Conservation (phyloP, 2,797 vertebrate genomes). For the Sitta carolinensis region DNA sequence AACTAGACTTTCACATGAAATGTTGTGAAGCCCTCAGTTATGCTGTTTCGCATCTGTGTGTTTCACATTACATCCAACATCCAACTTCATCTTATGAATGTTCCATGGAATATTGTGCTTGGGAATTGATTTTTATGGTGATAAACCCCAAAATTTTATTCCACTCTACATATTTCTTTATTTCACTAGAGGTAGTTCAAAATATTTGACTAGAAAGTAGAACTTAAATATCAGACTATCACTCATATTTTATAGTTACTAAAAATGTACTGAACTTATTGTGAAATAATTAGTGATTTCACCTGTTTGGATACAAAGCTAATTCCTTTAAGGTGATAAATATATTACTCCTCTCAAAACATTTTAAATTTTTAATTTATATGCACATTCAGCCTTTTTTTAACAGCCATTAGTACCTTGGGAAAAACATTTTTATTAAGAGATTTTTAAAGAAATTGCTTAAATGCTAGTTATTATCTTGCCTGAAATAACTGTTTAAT, state of each 20-base stretch:
- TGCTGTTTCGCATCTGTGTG: neutral
- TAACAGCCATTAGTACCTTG: neutral
- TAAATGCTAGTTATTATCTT: neutral
- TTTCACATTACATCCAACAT: neutral
- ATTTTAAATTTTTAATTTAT: neutral
- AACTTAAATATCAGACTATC: neutral
- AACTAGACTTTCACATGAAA: neutral
- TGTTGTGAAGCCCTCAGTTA: neutral
- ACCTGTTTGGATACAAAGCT: neutral
- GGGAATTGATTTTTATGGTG: neutral
- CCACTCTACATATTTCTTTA: neutral
- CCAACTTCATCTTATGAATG: neutral
- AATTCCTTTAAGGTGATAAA: neutral
- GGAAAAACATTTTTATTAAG: neutral
- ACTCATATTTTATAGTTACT: neutral
- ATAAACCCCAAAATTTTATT: neutral
- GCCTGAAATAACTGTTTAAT: neutral
- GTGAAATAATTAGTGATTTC: neutral
- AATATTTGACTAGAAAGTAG: neutral
- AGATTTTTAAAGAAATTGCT: neutral
- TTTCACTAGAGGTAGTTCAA: neutral
- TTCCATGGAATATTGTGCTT: neutral
- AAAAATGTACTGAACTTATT: neutral
- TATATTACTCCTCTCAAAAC: neutral
- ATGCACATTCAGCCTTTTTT: neutral